Conservation (phyloP, 2,113 vertebrate species). For the Microcebus tavaratra region DNA sequence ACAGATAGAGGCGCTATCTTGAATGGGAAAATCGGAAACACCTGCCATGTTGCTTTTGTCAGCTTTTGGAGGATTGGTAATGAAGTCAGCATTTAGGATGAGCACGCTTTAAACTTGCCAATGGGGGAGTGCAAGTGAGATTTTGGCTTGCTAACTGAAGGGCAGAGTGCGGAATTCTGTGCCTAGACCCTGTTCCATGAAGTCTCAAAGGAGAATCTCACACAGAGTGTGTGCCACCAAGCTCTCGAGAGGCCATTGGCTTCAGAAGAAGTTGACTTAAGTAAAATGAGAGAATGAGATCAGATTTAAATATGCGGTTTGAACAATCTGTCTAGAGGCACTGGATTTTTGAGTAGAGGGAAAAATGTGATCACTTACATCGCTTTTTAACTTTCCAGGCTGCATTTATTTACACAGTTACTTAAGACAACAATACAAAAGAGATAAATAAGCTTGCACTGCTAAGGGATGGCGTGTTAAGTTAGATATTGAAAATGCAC, state of each 20-base stretch:
- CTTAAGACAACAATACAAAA: conserved; percentile 78
- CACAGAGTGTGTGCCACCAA: background rate
- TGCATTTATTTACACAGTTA: conserved; percentile 79
- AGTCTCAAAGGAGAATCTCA: conserved; percentile 36
- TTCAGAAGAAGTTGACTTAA: conserved; percentile 32
- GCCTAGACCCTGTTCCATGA: conserved; percentile 42
- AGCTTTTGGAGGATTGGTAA: background rate
- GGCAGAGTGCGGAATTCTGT: background rate
- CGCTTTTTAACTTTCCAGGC: conserved; percentile 62
- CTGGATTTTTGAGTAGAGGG: conserved; percentile 76
- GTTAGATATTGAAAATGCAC: conserved; percentile 80
- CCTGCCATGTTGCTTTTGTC: conserved; percentile 31
- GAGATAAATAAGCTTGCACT: conserved; percentile 77
- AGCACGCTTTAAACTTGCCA: background rate
- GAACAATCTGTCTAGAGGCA: conserved; percentile 76
- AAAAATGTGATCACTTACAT: conserved; percentile 59
- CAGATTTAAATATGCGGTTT: conserved; percentile 51
- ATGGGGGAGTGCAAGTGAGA: background rate
- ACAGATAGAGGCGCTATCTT: conserved; percentile 35
- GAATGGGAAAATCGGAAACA: background rate
- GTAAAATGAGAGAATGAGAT: conserved; percentile 38
- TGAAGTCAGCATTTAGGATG: background rate
- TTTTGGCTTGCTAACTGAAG: conserved; percentile 19
- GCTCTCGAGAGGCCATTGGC: conserved; percentile 38
- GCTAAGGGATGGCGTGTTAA: conserved; percentile 78